phyloP scores from a whole-genome alignment of 2,797 vertebrate genomes.

The Notolabrus celidotus region DNA sequence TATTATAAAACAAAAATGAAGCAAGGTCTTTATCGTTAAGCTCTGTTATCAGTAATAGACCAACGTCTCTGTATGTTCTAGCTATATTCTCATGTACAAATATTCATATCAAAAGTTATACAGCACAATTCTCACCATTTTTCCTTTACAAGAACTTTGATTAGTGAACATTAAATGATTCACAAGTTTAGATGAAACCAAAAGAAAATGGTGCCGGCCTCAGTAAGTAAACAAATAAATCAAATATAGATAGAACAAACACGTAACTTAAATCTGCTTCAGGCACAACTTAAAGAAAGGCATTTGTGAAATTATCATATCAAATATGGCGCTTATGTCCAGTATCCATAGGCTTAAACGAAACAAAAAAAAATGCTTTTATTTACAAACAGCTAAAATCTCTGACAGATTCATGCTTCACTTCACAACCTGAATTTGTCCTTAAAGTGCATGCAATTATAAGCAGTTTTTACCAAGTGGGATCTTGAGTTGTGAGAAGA shows the following conservation, averaged over 20 bases:
- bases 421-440: slow-evolving; percentile 97
- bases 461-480: slow-evolving; percentile 91
- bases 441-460: slow-evolving; percentile 99
- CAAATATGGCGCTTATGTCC: slow-evolving; percentile 81
- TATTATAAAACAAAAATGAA: slow-evolving; percentile 73
- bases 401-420: slow-evolving; percentile 98
- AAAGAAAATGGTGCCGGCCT: slow-evolving; percentile 77
- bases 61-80: slow-evolving; percentile 83
- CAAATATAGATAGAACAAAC: slow-evolving; percentile 75
- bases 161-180: slow-evolving; percentile 86
- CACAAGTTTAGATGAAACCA: slow-evolving; percentile 81
- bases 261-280: slow-evolving; percentile 81
- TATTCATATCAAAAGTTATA: slow-evolving; percentile 90
- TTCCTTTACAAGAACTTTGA: slow-evolving; percentile 87
- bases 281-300: slow-evolving; percentile 89
- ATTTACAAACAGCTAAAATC: slow-evolving; percentile 99
- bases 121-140: slow-evolving; percentile 89
- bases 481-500: slow-evolving; percentile 94
- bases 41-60: slow-evolving; percentile 82
- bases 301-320: slow-evolving; percentile 87
- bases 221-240: slow-evolving; percentile 79
- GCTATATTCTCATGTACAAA: slow-evolving; percentile 88
- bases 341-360: slow-evolving; percentile 80
- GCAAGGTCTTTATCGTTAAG: slow-evolving; percentile 71
- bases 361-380: slow-evolving; percentile 87